phyloP scores from a whole-genome alignment of 2,888 invertebrate species.

The Ochropleura plecta region DNA sequence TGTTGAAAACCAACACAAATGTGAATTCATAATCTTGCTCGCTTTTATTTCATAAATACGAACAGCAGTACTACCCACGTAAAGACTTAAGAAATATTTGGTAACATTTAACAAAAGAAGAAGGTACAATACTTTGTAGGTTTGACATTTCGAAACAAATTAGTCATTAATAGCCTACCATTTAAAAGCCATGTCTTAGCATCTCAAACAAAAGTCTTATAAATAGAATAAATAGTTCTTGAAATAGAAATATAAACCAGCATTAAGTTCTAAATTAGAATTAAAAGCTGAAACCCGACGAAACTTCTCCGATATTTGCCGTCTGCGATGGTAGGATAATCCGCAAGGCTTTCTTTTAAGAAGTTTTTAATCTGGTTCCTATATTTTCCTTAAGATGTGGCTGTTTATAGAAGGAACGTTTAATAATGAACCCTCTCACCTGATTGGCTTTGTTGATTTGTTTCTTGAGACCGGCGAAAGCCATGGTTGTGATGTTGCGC shows the following conservation, averaged over 20 bases:
- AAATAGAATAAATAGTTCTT: constrained; percentile 10
- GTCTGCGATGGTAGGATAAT: constrained; percentile 64
- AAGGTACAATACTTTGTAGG: background rate
- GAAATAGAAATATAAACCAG: constrained; percentile 12
- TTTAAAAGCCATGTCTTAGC: background rate
- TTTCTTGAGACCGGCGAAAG: constrained; percentile 99
- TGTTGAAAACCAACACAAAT: constrained; percentile 30
- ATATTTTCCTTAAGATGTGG: constrained; percentile 59
- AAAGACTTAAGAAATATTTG: constrained; percentile 13
- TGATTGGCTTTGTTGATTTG: constrained; percentile 99
- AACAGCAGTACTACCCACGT: background rate
- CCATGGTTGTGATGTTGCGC: constrained; percentile 92
- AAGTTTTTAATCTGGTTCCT: constrained; percentile 73
- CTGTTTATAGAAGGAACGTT: constrained; percentile 53
- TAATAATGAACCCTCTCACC: constrained; percentile 89
- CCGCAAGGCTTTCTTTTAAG: constrained; percentile 66
- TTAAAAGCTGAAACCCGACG: constrained; percentile 41
- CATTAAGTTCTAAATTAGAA: constrained; percentile 35
- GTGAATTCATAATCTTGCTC: constrained; percentile 1
- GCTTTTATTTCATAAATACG: constrained; percentile 24
- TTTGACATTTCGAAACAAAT: constrained; percentile 10
- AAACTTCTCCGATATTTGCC: constrained; percentile 67
- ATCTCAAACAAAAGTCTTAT: background rate
- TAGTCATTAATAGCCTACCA: background rate
- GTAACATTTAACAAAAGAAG: background rate